Evolutionary conservation across 2,113 vertebrate genomes (phyloP).

Genomic region (Myrmecophaga tridactyla): DNA sequence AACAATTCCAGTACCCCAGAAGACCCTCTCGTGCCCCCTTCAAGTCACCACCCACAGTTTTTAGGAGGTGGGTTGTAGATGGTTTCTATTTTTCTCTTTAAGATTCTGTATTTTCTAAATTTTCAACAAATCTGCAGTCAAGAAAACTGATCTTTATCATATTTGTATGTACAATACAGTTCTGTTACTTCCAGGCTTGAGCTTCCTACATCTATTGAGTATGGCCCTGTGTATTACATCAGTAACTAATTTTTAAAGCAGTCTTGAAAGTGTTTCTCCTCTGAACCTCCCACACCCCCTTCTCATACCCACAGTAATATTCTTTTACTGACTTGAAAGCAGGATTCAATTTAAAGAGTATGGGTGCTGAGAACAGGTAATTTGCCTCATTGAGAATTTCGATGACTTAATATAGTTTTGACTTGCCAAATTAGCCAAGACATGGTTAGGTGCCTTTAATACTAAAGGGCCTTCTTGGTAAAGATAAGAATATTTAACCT

Average conservation of each 20-base stretch:
- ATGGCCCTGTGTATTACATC: background rate
- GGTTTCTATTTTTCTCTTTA: background rate
- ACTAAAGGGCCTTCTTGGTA: background rate
- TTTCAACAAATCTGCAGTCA: background rate
- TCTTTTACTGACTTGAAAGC: slow-evolving; percentile 19
- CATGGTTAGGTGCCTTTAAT: background rate
- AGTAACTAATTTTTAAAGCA: background rate
- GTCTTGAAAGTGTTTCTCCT: background rate
- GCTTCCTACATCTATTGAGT: background rate
- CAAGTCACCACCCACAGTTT: background rate
- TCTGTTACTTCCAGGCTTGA: background rate
- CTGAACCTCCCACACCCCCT: background rate
- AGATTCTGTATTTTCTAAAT: background rate
- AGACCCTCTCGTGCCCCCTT: background rate
- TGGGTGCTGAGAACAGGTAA: background rate
- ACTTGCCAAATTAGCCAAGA: background rate
- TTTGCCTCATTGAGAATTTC: background rate
- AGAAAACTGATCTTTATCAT: background rate
- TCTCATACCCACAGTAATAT: background rate
- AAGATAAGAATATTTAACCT: background rate
- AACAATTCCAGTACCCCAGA: background rate
- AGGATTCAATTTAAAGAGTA: background rate
- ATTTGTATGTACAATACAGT: background rate
- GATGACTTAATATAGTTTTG: background rate
- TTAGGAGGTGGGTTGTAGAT: background rate